Evolutionary conservation across 1,140 invertebrate species (phyloP), one percentile per base, ranked within the genome.

Genomic region (Hesperophylax magnus): DNA sequence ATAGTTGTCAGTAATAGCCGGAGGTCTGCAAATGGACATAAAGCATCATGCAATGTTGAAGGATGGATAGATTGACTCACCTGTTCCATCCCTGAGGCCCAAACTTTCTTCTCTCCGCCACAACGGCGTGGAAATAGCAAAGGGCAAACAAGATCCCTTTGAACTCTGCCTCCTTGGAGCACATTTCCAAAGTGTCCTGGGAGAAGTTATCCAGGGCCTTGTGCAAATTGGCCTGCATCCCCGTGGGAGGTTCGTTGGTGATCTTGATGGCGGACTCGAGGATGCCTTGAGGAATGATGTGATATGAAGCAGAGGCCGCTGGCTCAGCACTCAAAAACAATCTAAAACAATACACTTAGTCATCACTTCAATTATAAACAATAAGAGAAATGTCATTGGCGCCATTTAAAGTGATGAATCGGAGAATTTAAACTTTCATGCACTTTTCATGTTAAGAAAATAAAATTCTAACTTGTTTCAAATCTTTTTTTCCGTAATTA

Each of bases 41-140:
- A n/a, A n/a, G n/a, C n/a, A n/a, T n/a, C n/a, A n/a, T n/a, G n/a
- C n/a, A n/a, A n/a, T n/a, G n/a, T n/a, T n/a, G n/a, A n/a, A 58
- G 56, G n/a, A 22, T 58, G 56, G 20, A 58, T 58, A 18, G n/a
- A 22, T 18, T 11, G n/a, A 58, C 56, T 58, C 20, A 91, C 88
- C 92, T 92, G 87, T 99, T 99, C 97, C 97, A 98, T 53, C 97
- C 97, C 90, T 98, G 97, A 0, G 97, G 93, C 1, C 97, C 98
- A 88, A 99, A 98, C 89, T 98, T 98, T 22, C 96, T 91, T 83
- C 97, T 90, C 88, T 99, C 97, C 17, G 96, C 95, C 1, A 99
- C 94, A 0, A 98, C 97, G 20, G 97, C 97, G 87, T 99, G 98
- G 89, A 98, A 99, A 86, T 98, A 99, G 86, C 97, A 98, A 0